Evolutionary conservation across 2,797 vertebrate genomes (phyloP).

Genomic region (Etheostoma nigrum): DNA sequence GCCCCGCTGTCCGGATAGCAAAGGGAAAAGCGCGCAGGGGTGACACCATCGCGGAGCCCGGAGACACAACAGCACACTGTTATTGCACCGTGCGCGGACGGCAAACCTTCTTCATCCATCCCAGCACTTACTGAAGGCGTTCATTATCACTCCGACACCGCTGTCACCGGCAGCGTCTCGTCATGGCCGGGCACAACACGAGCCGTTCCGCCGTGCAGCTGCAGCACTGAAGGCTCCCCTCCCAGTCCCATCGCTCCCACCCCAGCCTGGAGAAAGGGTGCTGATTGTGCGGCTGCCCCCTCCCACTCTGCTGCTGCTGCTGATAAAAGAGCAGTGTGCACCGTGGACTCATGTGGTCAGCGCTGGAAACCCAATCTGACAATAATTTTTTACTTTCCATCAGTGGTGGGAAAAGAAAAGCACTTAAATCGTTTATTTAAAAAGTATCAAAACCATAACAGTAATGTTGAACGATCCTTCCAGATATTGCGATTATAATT

Average conservation of each 20-base stretch:
- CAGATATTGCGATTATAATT: no score
- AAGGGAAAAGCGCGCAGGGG: slow-evolving; percentile 62
- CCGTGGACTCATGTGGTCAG: slow-evolving; percentile 4
- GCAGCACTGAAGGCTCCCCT: slow-evolving; percentile 56
- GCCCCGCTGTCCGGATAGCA: slow-evolving; percentile 47
- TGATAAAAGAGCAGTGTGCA: slow-evolving; percentile 19
- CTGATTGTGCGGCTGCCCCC: slow-evolving; percentile 56
- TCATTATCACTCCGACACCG: slow-evolving; percentile 49
- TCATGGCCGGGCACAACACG: slow-evolving; percentile 41
- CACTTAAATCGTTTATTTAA: background rate
- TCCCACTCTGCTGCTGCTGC: slow-evolving; percentile 49
- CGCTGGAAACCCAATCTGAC: no score
- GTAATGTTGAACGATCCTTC: no score
- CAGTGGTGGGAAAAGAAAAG: background rate
- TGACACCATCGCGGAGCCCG: slow-evolving; percentile 74
- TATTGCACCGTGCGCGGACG: slow-evolving; percentile 30
- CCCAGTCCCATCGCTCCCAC: slow-evolving; percentile 28
- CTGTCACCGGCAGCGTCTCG: slow-evolving; percentile 44
- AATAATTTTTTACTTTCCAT: background rate
- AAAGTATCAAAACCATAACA: background rate
- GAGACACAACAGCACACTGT: slow-evolving; percentile 59
- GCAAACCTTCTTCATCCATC: slow-evolving; percentile 62
- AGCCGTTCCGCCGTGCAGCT: slow-evolving; percentile 53
- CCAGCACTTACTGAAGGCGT: slow-evolving; percentile 49
- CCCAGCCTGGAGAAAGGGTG: slow-evolving; percentile 45